phyloP scores from a whole-genome alignment of 2,113 vertebrate genomes.

The Anoura caudifer region DNA sequence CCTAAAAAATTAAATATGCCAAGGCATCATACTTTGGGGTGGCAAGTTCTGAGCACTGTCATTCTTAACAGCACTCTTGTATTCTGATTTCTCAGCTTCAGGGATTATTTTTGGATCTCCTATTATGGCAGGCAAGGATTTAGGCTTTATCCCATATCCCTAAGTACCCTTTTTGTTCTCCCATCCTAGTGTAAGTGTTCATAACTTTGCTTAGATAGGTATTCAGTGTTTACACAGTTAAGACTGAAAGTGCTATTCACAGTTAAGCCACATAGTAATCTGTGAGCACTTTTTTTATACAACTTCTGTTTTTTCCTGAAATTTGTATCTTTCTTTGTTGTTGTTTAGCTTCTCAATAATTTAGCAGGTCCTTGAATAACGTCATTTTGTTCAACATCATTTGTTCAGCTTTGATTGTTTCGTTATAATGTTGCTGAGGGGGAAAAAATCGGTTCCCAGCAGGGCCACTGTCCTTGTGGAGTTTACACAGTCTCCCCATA shows the following conservation, averaged over 20 bases:
- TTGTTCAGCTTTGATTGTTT: neutral
- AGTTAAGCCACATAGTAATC: neutral
- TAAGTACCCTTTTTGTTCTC: neutral
- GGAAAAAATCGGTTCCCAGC: neutral
- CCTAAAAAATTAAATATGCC: neutral
- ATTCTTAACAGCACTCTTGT: neutral
- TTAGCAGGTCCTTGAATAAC: neutral
- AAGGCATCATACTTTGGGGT: neutral
- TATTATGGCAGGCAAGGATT: neutral
- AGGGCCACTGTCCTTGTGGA: neutral
- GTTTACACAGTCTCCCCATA: neutral
- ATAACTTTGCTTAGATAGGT: neutral
- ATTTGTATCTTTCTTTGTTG: neutral
- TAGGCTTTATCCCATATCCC: neutral
- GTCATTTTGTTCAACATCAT: neutral
- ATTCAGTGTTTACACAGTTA: neutral
- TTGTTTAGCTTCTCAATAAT: neutral
- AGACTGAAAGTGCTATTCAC: neutral
- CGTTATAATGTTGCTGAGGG: neutral
- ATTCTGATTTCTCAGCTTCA: conserved; percentile 7
- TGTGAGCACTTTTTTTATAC: neutral
- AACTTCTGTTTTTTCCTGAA: neutral
- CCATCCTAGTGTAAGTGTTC: neutral
- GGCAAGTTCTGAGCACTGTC: neutral
- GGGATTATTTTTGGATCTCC: neutral